phyloP scores from a whole-genome alignment of 2,113 vertebrate genomes.

The Marmota flaviventris region DNA sequence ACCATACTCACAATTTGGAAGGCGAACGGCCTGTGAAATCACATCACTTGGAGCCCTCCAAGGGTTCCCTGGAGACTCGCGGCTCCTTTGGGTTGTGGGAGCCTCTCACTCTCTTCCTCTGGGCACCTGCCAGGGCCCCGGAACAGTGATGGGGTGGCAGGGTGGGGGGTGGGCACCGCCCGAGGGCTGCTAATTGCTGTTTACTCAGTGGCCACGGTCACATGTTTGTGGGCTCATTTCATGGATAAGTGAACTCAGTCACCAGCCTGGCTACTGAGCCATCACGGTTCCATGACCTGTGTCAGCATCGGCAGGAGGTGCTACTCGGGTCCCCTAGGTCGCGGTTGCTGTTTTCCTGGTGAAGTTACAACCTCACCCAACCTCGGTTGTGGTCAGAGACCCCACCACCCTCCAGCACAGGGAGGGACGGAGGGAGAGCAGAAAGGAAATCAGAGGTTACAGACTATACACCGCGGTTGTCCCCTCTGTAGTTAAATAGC shows the following conservation, averaged over 20 bases:
- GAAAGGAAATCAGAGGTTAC: background rate
- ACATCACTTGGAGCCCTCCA: background rate
- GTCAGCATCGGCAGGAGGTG: background rate
- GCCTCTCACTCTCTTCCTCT: background rate
- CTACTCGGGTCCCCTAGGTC: background rate
- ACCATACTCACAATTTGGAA: background rate
- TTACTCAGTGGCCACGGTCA: background rate
- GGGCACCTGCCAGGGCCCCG: background rate
- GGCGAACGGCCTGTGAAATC: background rate
- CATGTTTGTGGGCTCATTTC: background rate
- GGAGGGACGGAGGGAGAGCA: background rate
- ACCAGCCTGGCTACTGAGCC: background rate
- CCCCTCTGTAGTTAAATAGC: background rate
- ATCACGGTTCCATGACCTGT: background rate
- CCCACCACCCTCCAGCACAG: rapidly evolving
- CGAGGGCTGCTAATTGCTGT: background rate
- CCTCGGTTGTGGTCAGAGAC: background rate
- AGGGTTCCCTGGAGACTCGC: background rate
- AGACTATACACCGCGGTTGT: background rate
- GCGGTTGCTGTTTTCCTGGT: background rate
- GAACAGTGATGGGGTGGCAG: background rate
- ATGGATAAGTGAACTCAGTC: background rate
- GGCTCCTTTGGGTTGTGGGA: background rate
- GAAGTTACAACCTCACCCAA: background rate
- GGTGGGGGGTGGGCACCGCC: background rate